phyloP scores from a whole-genome alignment of 2,888 invertebrate species.

The Brachypterus glaber region DNA sequence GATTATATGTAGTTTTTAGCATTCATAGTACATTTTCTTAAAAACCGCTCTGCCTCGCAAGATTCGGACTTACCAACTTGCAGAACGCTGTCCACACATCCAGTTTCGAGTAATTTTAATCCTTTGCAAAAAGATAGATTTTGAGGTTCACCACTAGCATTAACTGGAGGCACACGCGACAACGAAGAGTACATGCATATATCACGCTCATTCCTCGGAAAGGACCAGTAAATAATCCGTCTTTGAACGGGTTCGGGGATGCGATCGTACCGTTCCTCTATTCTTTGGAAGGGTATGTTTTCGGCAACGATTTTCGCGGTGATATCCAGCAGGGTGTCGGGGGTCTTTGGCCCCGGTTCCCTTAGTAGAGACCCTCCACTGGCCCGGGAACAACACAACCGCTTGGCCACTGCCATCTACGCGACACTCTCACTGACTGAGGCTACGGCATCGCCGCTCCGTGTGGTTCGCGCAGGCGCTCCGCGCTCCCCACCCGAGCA shows the following conservation, averaged over 20 bases:
- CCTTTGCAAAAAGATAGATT: conserved; percentile 81
- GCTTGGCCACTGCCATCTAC: conserved; percentile 41
- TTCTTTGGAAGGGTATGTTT: conserved; percentile 75
- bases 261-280: conserved; percentile 77
- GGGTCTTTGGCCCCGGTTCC: conserved; percentile 41
- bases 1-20: too few relatives aligned
- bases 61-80: conserved; percentile 70
- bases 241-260: conserved; percentile 84
- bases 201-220: conserved; percentile 78
- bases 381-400: conserved; percentile 43
- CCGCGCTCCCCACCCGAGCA: conserved; percentile 24
- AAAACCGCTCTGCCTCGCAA: too few relatives aligned
- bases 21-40: too few relatives aligned
- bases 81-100: conserved; percentile 74
- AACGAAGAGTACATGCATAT: conserved; percentile 85
- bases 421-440: conserved; percentile 39
- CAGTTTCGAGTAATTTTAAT: conserved; percentile 70
- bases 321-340: conserved; percentile 71
- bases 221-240: conserved; percentile 81
- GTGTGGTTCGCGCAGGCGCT: conserved; percentile 12
- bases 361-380: conserved; percentile 31
- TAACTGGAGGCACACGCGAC: conserved; percentile 46
- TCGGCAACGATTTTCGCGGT: conserved; percentile 76
- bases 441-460: conserved; percentile 12
- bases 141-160: conserved; percentile 54